These are phyloP conservation scores for Phyllotreta cruciferae DNA, from an alignment of 2,888 invertebrate species.

Conservation along the genomic window DNA sequence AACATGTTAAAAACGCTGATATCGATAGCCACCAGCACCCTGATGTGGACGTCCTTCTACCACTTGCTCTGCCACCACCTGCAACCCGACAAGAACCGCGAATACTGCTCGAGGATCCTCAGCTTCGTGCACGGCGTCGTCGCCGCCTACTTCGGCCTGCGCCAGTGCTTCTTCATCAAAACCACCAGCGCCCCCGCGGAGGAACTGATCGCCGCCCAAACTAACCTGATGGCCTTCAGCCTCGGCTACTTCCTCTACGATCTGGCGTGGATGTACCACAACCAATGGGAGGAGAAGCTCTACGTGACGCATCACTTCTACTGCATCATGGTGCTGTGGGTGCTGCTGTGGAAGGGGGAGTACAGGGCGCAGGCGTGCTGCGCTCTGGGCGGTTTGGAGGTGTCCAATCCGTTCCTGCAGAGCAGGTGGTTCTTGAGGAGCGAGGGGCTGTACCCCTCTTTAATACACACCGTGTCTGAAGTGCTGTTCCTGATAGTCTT, in stretches of 20 bases:
- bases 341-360: conserved; percentile 62
- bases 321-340: conserved; percentile 62
- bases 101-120: conserved; percentile 51
- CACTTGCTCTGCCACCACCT: too few species aligned
- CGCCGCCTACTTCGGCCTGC: conserved; percentile 50
- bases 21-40: too few species aligned
- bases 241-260: conserved; percentile 71
- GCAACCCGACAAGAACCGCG: conserved; percentile 43
- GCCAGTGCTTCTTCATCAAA: conserved; percentile 54
- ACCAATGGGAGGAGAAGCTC: conserved; percentile 49
- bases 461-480: conserved; percentile 62
- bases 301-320: conserved; percentile 66
- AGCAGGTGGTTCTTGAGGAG: conserved; percentile 68
- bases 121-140: conserved; percentile 52
- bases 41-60: too few species aligned
- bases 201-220: conserved; percentile 47
- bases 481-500: conserved; percentile 63
- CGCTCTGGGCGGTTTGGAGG: conserved; percentile 65
- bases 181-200: conserved; percentile 52
- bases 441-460: conserved; percentile 61
- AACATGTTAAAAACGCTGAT: too few species aligned
- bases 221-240: conserved; percentile 64
- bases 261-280: conserved; percentile 60
- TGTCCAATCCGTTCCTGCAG: conserved; percentile 70
- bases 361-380: conserved; percentile 65